Percentiles rank a stretch among this genome's conserved stretches.
Evolutionary conservation across 2,888 invertebrate genomes (phyloP).

Genomic region (Lasioglossum morio): DNA sequence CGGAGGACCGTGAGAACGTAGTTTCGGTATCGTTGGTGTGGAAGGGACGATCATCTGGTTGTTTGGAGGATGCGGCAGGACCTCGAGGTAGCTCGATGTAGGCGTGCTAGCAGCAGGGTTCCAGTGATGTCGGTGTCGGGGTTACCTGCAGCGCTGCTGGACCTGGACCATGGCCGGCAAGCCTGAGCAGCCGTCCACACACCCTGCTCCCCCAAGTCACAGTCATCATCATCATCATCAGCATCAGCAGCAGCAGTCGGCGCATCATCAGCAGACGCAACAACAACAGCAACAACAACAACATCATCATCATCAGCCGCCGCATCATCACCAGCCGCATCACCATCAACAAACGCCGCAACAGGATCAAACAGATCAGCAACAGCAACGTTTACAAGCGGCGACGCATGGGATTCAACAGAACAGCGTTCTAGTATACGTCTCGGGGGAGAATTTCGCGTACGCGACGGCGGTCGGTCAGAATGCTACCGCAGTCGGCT

Average conservation of each 20-base stretch:
- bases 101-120: slow-evolving; percentile 85
- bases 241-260: slow-evolving; percentile 61
- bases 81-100: slow-evolving; percentile 79
- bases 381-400: slow-evolving; percentile 61
- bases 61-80: slow-evolving; percentile 83
- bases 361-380: slow-evolving; percentile 62
- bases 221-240: slow-evolving; percentile 73
- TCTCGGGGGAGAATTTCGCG: slow-evolving; percentile 86
- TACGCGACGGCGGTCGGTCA: slow-evolving; percentile 85
- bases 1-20: slow-evolving; percentile 46
- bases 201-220: slow-evolving; percentile 84
- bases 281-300: slow-evolving; percentile 67
- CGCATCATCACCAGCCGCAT: slow-evolving; percentile 55
- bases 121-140: slow-evolving; percentile 90
- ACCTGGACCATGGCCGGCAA: slow-evolving; percentile 90
- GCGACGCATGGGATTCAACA: slow-evolving; percentile 77
- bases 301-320: slow-evolving; percentile 22
- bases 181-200: slow-evolving; percentile 88
- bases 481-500: slow-evolving; percentile 82
- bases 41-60: slow-evolving; percentile 57
- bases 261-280: slow-evolving; percentile 58
- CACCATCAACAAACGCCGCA: slow-evolving; percentile 61
- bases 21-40: slow-evolving; percentile 55
- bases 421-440: slow-evolving; percentile 87
- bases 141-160: slow-evolving; percentile 82